Percentiles rank a stretch among this genome's conserved stretches.
phyloP scores from a whole-genome alignment of 2,797 vertebrate genomes.

The Chaenodraco wilsoni region DNA sequence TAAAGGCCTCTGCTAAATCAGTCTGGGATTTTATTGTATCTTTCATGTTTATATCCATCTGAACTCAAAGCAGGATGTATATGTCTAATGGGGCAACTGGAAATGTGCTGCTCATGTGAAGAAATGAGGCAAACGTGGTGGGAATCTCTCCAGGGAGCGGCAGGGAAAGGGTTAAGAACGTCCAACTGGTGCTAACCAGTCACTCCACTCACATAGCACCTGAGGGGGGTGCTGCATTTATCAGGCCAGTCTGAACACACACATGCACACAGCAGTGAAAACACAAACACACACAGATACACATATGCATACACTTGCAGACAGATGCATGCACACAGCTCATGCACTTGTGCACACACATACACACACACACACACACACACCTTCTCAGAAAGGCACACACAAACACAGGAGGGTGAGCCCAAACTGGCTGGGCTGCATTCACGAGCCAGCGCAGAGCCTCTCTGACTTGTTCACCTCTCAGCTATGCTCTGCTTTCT shows the following conservation, averaged over 20 bases:
- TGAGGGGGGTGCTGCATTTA: slow-evolving; percentile 84
- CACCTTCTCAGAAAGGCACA: slow-evolving; percentile 39
- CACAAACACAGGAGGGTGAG: slow-evolving; percentile 72
- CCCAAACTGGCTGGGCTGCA: slow-evolving; percentile 83
- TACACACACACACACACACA: slow-evolving; percentile 42
- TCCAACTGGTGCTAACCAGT: slow-evolving; percentile 83
- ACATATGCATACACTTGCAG: slow-evolving; percentile 40
- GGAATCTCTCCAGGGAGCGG: slow-evolving; percentile 62
- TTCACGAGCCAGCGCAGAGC: slow-evolving; percentile 80
- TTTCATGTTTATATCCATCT: slow-evolving; percentile 22
- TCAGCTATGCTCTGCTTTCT: slow-evolving; percentile 77
- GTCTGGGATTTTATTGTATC: neutral
- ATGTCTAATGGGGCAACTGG: slow-evolving; percentile 14
- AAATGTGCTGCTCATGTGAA: slow-evolving; percentile 40
- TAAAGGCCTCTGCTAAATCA: slow-evolving; percentile 25
- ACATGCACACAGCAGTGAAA: slow-evolving; percentile 49
- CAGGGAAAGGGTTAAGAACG: slow-evolving; percentile 84
- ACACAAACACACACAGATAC: slow-evolving; percentile 40
- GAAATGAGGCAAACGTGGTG: slow-evolving; percentile 42
- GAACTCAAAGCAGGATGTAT: slow-evolving; percentile 20
- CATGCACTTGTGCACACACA: slow-evolving; percentile 13
- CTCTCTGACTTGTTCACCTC: slow-evolving; percentile 81
- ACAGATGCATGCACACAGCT: slow-evolving; percentile 44
- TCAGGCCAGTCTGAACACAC: slow-evolving; percentile 78
- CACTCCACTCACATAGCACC: slow-evolving; percentile 82